These are phyloP conservation scores for Eueremaeus valkanovi DNA, from an alignment of 2,888 invertebrate genomes.

Conservation along the genomic window DNA sequence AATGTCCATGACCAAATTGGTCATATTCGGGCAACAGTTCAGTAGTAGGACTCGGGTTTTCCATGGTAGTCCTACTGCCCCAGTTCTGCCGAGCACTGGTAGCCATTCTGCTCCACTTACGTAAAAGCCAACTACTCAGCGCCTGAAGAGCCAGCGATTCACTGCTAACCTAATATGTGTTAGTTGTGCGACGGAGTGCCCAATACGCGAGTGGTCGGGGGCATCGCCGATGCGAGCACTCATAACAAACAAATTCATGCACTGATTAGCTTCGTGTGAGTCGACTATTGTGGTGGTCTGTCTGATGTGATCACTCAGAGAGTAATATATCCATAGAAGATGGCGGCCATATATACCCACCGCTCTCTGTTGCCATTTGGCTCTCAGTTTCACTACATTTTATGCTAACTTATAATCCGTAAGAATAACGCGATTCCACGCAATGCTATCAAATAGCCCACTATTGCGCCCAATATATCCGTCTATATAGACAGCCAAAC, in stretches of 20 bases:
- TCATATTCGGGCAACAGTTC: slow-evolving; percentile 45
- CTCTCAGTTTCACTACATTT: slow-evolving; percentile 1
- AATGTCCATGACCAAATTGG: slow-evolving; percentile 69
- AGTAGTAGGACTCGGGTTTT: slow-evolving; percentile 46
- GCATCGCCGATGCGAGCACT: slow-evolving; percentile 21
- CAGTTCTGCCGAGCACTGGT: slow-evolving; percentile 40
- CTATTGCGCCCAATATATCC: slow-evolving; percentile 12
- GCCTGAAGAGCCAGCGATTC: slow-evolving; percentile 46
- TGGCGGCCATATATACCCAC: no score
- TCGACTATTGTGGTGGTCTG: neutral
- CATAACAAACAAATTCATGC: slow-evolving; percentile 24
- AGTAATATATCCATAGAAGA: slow-evolving; percentile 24
- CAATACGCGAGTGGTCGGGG: slow-evolving; percentile 8
- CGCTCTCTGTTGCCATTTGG: slow-evolving; percentile 32
- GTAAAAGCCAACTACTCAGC: slow-evolving; percentile 44
- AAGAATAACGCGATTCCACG: neutral
- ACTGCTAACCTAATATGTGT: slow-evolving; percentile 17
- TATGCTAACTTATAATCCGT: neutral
- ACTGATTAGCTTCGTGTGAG: slow-evolving; percentile 4
- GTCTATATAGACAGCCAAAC: neutral
- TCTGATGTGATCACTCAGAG: slow-evolving; percentile 8
- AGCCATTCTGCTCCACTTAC: slow-evolving; percentile 47
- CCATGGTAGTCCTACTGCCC: slow-evolving; percentile 42
- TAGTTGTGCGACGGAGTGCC: slow-evolving; percentile 28
- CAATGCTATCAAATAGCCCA: slow-evolving; percentile 12